A percentile compares a stretch with the other conserved stretches of the same genome.
phyloP scores from a whole-genome alignment of 2,113 vertebrate genomes.

The Lethenteron reissneri region DNA sequence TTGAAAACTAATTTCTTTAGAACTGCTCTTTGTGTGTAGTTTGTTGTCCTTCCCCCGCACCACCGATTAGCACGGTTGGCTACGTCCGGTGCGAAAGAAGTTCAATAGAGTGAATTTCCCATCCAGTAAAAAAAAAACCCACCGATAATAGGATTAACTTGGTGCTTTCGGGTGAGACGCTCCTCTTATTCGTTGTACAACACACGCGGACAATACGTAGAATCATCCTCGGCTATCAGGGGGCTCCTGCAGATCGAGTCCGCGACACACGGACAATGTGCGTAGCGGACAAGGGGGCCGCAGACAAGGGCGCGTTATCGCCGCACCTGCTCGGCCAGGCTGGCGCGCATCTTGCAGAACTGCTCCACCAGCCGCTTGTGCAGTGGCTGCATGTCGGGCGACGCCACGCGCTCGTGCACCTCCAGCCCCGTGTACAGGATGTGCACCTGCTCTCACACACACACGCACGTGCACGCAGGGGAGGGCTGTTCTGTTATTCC shows the following conservation, averaged over 20 bases:
- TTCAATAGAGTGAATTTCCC: no score
- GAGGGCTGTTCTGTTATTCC: background rate
- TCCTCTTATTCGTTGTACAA: background rate
- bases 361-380: conserved; percentile 96
- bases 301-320: no score
- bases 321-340: conserved; percentile 72
- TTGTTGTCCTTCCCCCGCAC: no score
- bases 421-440: conserved; percentile 83
- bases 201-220: no score
- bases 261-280: background rate
- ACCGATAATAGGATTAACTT: no score
- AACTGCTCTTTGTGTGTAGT: no score
- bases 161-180: no score
- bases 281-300: no score
- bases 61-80: no score
- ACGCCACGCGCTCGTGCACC: conserved; percentile 83
- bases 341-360: conserved; percentile 96
- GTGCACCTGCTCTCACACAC: conserved; percentile 38
- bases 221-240: conserved; percentile 7
- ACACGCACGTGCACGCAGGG: background rate
- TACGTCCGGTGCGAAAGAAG: no score
- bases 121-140: no score
- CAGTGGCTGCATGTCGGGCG: conserved; percentile 85
- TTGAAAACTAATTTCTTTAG: no score
- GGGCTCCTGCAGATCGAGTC: background rate